These are phyloP conservation scores for Onychomys arenicola DNA, from an alignment of 2,797 vertebrate genomes.

Conservation along the genomic window DNA sequence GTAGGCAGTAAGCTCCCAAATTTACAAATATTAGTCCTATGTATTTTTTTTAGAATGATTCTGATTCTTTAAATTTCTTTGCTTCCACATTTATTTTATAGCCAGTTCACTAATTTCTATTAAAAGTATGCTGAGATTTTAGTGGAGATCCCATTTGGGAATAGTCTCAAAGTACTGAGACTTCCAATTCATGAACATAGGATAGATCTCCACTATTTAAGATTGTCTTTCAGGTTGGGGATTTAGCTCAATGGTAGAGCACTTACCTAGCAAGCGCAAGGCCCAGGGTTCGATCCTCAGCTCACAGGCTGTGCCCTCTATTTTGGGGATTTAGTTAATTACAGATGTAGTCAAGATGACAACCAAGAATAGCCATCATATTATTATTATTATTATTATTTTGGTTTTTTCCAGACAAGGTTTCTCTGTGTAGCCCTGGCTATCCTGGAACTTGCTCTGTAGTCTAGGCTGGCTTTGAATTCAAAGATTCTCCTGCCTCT, in stretches of 20 bases:
- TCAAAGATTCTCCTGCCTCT: not conserved
- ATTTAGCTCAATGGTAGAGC: too few relatives aligned
- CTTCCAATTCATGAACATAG: too few relatives aligned
- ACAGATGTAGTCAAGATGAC: not conserved
- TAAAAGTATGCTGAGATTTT: not conserved
- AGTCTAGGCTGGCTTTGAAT: not conserved
- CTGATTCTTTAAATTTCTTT: too few relatives aligned
- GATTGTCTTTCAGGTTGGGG: too few relatives aligned
- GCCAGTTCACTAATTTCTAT: not conserved
- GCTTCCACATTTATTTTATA: not conserved
- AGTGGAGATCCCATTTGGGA: too few relatives aligned
- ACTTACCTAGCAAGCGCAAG: too few relatives aligned
- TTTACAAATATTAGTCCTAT: not conserved
- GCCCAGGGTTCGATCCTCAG: too few relatives aligned
- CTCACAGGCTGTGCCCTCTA: not conserved
- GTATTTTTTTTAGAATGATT: not conserved
- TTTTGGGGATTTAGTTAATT: not conserved
- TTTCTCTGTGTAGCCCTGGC: not conserved
- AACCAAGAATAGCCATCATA: not conserved
- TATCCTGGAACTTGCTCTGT: not conserved
- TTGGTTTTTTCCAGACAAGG: not conserved
- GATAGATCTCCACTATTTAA: not conserved
- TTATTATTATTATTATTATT: not conserved
- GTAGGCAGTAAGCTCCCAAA: not conserved
- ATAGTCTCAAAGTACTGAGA: not conserved